A percentile compares a stretch with the other conserved stretches of the same genome.
phyloP scores from a whole-genome alignment of 2,888 invertebrate species.

The Aromia moschata region DNA sequence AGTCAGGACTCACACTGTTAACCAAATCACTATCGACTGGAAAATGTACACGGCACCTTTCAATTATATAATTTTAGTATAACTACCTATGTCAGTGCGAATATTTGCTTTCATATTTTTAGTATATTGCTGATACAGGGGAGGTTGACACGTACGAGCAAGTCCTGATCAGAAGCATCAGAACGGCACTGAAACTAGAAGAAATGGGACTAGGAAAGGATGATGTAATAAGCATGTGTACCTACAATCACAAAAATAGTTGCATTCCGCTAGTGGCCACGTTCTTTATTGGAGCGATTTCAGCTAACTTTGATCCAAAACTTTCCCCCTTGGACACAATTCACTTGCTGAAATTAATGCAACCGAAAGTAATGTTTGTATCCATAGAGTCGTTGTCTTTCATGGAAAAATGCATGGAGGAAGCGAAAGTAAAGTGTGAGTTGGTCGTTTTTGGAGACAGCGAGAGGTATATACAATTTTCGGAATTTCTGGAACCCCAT shows the following conservation, averaged over 20 bases:
- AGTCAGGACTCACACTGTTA: too few relatives aligned
- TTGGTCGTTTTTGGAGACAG: constrained; percentile 49
- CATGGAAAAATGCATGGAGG: constrained; percentile 35
- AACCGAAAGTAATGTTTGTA: constrained; percentile 40
- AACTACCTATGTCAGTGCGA: too few relatives aligned
- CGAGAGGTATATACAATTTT: constrained; percentile 35
- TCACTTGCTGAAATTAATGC: constrained; percentile 31
- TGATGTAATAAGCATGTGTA: constrained; percentile 33
- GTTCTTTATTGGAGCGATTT: constrained; percentile 60
- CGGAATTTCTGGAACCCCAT: constrained; percentile 33
- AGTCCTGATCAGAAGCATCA: constrained; percentile 25
- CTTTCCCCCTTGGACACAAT: constrained; percentile 42
- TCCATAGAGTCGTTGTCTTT: constrained; percentile 29
- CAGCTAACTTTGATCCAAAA: constrained; percentile 50
- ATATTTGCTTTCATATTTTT: too few relatives aligned
- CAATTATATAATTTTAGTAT: too few relatives aligned
- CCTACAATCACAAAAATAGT: constrained; percentile 32
- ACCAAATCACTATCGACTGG: too few relatives aligned
- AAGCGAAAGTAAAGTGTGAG: constrained; percentile 35
- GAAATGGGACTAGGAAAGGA: constrained; percentile 27
- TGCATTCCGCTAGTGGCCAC: constrained; percentile 64
- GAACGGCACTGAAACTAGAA: constrained; percentile 31
- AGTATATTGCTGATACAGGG: constrained; percentile 33
- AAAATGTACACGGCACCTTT: too few relatives aligned
- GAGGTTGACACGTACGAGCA: constrained; percentile 29